Conservation (phyloP, 2,113 vertebrate species). For the Triplophysa siluroides region DNA sequence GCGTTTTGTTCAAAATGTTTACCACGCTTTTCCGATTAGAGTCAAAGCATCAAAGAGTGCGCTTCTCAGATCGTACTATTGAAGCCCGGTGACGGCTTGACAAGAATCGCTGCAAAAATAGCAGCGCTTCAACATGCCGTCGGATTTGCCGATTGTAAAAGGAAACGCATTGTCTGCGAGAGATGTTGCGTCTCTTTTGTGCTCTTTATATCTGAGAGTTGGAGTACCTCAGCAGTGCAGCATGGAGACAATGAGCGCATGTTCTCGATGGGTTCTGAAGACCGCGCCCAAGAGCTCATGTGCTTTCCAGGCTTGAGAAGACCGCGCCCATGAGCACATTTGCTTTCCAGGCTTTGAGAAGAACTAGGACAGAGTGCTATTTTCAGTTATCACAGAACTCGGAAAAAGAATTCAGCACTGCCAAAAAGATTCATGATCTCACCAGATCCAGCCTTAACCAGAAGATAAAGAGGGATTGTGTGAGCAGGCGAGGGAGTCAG, state of each 20-base stretch:
- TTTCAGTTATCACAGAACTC: slow-evolving; percentile 44
- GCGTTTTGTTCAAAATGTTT: slow-evolving; percentile 5
- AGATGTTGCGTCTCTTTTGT: slow-evolving; percentile 32
- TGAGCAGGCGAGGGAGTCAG: not conserved
- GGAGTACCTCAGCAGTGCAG: not conserved
- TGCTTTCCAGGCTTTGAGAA: slow-evolving; percentile 38
- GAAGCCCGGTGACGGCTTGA: slow-evolving; percentile 41
- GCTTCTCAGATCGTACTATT: slow-evolving; percentile 23
- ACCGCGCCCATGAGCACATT: slow-evolving; percentile 25
- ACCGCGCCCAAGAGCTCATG: slow-evolving; percentile 19
- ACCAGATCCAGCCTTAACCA: slow-evolving; percentile 35
- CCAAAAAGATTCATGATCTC: slow-evolving; percentile 47
- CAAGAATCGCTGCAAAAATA: slow-evolving; percentile 41
- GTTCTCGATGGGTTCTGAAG: slow-evolving; percentile 29
- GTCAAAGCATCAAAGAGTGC: slow-evolving; percentile 28
- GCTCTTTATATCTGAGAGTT: not conserved
- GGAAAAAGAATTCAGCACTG: slow-evolving; percentile 34
- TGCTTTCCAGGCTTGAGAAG: slow-evolving; percentile 30
- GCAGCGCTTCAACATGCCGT: slow-evolving; percentile 10
- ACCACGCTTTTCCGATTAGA: slow-evolving; percentile 39
- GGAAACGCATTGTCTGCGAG: slow-evolving; percentile 35
- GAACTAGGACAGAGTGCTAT: slow-evolving; percentile 46
- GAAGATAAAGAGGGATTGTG: slow-evolving; percentile 23
- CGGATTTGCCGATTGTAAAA: slow-evolving; percentile 39
- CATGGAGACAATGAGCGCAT: slow-evolving; percentile 14